A percentile compares a stretch with the other conserved stretches of the same genome.
phyloP scores from a whole-genome alignment of 2,113 vertebrate genomes.

The Axis porcinus region DNA sequence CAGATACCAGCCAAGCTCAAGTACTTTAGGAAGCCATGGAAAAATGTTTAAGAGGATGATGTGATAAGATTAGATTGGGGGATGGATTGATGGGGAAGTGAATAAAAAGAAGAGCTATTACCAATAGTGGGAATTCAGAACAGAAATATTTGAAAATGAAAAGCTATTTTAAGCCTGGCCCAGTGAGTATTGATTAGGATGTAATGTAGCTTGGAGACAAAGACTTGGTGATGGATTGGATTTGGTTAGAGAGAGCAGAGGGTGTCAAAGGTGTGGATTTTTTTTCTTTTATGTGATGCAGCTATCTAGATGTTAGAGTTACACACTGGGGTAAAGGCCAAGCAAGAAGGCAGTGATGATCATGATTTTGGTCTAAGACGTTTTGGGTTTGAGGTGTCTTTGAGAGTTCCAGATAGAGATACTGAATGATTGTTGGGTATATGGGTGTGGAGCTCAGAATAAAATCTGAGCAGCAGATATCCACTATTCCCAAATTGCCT shows the following conservation, averaged over 20 bases:
- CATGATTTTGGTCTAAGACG: not conserved
- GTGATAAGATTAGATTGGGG: not conserved
- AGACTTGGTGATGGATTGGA: not conserved
- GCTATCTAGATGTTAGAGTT: not conserved
- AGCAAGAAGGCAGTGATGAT: not conserved
- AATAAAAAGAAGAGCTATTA: not conserved
- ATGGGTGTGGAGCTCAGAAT: not conserved
- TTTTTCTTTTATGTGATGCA: not conserved
- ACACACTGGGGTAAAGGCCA: not conserved
- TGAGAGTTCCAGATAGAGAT: not conserved
- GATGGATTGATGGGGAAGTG: not conserved
- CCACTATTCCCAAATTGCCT: not conserved
- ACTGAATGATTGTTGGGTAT: not conserved
- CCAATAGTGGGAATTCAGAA: not conserved
- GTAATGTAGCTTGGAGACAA: not conserved
- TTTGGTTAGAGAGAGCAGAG: not conserved
- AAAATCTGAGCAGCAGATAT: not conserved
- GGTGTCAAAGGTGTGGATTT: not conserved
- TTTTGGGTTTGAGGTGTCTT: not conserved
- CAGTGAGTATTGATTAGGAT: not conserved
- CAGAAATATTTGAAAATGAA: not conserved
- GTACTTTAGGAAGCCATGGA: not conserved
- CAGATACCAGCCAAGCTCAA: not conserved
- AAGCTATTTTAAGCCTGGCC: not conserved
- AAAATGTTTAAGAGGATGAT: not conserved